A percentile compares a stretch with the other conserved stretches of the same genome.
phyloP scores from a whole-genome alignment of 2,113 vertebrate species.

The Cheirogaleus medius region DNA sequence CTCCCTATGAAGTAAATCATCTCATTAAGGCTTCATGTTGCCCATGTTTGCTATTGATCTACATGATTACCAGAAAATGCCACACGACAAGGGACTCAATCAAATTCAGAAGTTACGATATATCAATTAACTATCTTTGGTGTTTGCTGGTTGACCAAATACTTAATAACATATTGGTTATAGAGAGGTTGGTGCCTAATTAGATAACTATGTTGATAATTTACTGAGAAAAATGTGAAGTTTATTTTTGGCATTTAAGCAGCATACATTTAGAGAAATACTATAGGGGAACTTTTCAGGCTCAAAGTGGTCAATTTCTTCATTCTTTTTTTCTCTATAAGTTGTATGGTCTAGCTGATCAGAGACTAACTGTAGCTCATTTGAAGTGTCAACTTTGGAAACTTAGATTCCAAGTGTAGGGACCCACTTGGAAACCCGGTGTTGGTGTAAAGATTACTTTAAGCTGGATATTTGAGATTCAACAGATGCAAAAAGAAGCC shows the following conservation, averaged over 20 bases:
- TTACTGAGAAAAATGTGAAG: background rate
- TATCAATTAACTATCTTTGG: background rate
- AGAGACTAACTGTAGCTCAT: background rate
- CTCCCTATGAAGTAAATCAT: background rate
- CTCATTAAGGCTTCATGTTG: background rate
- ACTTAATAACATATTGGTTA: background rate
- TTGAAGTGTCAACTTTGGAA: slow-evolving; percentile 4
- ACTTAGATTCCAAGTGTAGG: background rate
- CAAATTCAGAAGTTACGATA: background rate
- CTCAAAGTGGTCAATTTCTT: background rate
- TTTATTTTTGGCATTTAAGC: slow-evolving; percentile 10
- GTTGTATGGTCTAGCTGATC: background rate
- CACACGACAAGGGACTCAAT: background rate
- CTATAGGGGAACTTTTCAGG: background rate
- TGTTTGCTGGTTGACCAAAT: background rate
- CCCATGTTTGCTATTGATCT: background rate
- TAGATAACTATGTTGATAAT: background rate
- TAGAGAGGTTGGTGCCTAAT: background rate
- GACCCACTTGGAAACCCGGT: background rate
- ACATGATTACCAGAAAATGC: background rate
- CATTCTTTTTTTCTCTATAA: background rate
- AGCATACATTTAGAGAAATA: background rate
- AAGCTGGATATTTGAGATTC: slow-evolving; percentile 20
- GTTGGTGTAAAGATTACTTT: background rate
- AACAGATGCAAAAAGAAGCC: background rate